Base-by-base conservation (phyloP, 1,140 invertebrate species). In the Drosophila virilis region DNA sequence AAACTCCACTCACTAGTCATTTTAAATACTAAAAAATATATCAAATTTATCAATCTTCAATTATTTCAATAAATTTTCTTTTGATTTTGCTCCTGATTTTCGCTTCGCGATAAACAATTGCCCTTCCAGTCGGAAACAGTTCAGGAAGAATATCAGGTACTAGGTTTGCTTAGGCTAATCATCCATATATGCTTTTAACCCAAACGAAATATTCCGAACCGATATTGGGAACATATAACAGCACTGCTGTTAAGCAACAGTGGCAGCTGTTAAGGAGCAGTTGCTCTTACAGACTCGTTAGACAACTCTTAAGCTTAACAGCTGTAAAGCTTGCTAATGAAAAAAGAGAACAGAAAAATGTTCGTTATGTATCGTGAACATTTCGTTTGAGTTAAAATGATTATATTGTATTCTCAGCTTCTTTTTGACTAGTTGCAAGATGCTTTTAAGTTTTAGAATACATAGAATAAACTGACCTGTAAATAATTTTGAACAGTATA, bases 91-190 rank as follows among this genome's bases (percentile, higher is more conserved):
- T 28, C 37, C 13, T 51, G 10, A 65, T 55, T 37, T 43, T 32
- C 15, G 9, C 28, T 35, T 32, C 45, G 10, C 38, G 64, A 57
- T 43, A 22, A 33, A 48, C 22, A 28, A 22, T 50, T 45, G 58
- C 32, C 35, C n/a, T 37, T 66, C 37, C 46, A 72, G 61, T 60
- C 46, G 17, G 15, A 65, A 69, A 38, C 40, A 38, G 45, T 52
- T 13, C 54, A 72, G 69, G 67, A 70, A 60, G 1, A 32, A n/a
- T 76, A 72, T 71, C 28, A 74, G 71, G 71, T 74, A 74, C 42
- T 69, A 8, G 7, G 17, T 51, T 59, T 58, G 22, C 9, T 43
- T 43, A 67, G 33, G 43, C 28, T 42, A 28, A 33, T 43, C n/a
- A 10, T n/a, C 2, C 15, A 46, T 4, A 46, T 2, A 10, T 1